A percentile compares a stretch with the other conserved stretches of the same genome.
Evolutionary conservation across 2,888 invertebrate genomes (phyloP).

Genomic region (Troides aeacus): DNA sequence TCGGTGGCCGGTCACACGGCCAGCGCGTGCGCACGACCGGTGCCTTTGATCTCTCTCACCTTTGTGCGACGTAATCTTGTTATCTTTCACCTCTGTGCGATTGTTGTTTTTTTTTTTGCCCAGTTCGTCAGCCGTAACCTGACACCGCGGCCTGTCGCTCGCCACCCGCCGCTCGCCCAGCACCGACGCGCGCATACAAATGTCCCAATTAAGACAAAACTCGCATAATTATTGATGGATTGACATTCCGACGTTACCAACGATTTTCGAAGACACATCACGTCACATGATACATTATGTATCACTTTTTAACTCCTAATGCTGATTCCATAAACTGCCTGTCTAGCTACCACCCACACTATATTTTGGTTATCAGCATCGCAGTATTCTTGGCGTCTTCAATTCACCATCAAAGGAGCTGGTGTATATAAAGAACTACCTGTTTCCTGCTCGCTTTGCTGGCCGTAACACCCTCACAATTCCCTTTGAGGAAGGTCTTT

Average conservation of each 20-base stretch:
- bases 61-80: constrained; percentile 8
- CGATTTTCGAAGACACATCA: constrained; percentile 26
- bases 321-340: too few species aligned
- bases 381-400: too few species aligned
- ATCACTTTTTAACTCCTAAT: too few species aligned
- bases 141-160: constrained; percentile 33
- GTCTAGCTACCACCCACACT: too few species aligned
- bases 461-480: too few species aligned
- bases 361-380: too few species aligned
- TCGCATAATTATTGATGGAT: constrained; percentile 39
- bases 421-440: background rate
- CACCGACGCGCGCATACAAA: constrained; percentile 41
- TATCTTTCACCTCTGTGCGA: constrained; percentile 12
- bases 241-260: constrained; percentile 30
- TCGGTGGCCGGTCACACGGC: background rate
- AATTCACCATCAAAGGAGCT: too few species aligned
- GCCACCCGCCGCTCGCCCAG: constrained; percentile 33
- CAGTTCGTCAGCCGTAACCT: constrained; percentile 18
- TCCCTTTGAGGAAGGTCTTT: too few species aligned
- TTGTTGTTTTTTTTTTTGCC: constrained; percentile 15
- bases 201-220: constrained; percentile 39
- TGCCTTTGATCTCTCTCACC: constrained; percentile 26
- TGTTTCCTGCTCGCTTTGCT: too few species aligned
- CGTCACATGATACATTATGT: too few species aligned
- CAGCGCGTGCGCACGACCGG: constrained; percentile 5